phyloP scores from a whole-genome alignment of 2,113 vertebrate genomes.

The Trichechus manatus region DNA sequence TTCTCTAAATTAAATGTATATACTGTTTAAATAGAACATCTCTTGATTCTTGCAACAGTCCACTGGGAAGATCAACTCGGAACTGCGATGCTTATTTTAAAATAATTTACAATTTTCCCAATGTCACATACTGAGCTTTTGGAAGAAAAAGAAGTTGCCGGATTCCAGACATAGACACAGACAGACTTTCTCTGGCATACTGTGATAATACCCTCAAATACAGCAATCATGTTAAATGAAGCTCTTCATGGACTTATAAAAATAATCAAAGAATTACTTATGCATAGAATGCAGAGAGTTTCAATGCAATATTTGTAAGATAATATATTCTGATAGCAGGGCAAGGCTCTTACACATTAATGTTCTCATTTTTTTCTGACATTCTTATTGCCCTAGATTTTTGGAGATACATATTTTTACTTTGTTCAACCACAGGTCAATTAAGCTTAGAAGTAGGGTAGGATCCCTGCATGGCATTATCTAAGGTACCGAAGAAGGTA shows the following conservation, averaged over 20 bases:
- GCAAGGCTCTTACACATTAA: neutral
- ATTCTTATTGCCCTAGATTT: neutral
- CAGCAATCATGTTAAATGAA: neutral
- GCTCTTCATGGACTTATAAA: neutral
- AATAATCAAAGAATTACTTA: neutral
- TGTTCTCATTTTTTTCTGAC: neutral
- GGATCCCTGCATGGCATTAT: neutral
- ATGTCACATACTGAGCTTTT: neutral
- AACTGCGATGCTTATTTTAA: neutral
- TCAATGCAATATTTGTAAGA: neutral
- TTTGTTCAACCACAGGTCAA: neutral
- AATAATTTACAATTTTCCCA: neutral
- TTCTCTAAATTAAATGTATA: neutral
- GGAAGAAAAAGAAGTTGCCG: neutral
- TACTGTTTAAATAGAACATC: neutral
- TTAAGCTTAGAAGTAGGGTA: neutral
- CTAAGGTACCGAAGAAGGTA: neutral
- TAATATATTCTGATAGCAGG: neutral
- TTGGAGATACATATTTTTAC: neutral
- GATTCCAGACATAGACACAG: neutral
- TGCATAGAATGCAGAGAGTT: neutral
- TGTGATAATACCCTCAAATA: neutral
- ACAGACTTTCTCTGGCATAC: neutral
- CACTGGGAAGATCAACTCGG: neutral
- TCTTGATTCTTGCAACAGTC: neutral